Evolutionary conservation across 2,797 vertebrate species (phyloP), one percentile per base, ranked within the genome.

Genomic region (Sarcophilus harrisii): DNA sequence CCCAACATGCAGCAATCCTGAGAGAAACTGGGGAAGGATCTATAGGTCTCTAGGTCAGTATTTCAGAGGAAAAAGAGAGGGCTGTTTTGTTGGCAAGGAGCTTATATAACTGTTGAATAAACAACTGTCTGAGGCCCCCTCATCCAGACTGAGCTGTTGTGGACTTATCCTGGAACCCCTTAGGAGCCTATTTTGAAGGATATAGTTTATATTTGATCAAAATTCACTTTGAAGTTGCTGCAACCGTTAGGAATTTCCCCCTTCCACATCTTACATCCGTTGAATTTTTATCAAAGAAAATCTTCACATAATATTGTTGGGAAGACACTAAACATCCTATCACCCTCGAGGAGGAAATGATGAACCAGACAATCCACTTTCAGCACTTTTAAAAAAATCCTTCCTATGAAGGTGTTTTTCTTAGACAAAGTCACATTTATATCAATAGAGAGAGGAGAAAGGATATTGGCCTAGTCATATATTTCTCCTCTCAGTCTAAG

Each of bases 141-240:
- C 54, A 95, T 49, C 87, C 3, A 90, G 32, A 90, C 62, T 28
- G 93, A 92, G 58, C 24, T 57, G 14, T 58, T 90, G 5, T 55
- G 38, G n/a, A 38, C 29, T 96, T 95, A 95, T 94, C 14, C 49
- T 91, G 90, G 89, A 94, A 59, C 18, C 45, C n/a, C 58, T 81
- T 27, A 94, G 91, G 94, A 59, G 24, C 66, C 94, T 38, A 90
- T 18, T 27, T 14, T 89, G 87, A 52, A 57, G 21, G 16, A 28
- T 94, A 96, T 59, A 94, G 87, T 30, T 93, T 92, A 90, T 54
- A 66, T 95, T n/a, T 96, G 91, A 94, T 0, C 90, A 96, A 96
- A 3, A n/a, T 58, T 97, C 93, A 52, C 94, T 96, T 97, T 96
- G 55, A 55, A 94, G 52, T 97, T 93, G 30, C 1, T 91, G 0